Percentiles rank a stretch among this genome's conserved stretches.
Conservation (phyloP, 92 coral and sea anemone species). For the Palythoa caribaeorum region DNA sequence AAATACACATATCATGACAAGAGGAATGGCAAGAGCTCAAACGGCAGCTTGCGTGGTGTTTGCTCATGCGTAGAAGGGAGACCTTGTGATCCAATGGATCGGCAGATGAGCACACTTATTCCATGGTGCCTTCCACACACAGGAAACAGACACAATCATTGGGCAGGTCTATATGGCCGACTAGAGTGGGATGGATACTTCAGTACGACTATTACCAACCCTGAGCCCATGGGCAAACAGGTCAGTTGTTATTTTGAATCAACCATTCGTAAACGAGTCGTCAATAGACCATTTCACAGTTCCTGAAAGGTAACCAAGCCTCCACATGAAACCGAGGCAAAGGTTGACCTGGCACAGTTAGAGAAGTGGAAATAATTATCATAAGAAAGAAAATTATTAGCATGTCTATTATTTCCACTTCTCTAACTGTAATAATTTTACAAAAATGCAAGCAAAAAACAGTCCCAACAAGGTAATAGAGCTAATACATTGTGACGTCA, state of each 20-base stretch:
- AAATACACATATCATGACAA: constrained; percentile 90
- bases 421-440: too few relatives aligned
- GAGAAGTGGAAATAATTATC: too few relatives aligned
- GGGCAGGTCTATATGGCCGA: constrained; percentile 99
- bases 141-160: constrained; percentile 96
- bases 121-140: constrained; percentile 99
- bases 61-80: constrained; percentile 97
- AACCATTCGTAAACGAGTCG: too few relatives aligned
- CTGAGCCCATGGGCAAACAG: constrained; percentile 99
- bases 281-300: background rate
- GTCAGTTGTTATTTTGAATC: constrained; percentile 37
- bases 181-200: constrained; percentile 99
- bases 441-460: too few relatives aligned
- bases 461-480: too few relatives aligned
- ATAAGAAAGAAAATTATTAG: too few relatives aligned
- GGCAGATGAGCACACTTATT: constrained; percentile 91
- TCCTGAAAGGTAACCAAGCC: too few relatives aligned
- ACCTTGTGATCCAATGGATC: constrained; percentile 96
- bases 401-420: too few relatives aligned
- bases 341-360: too few relatives aligned
- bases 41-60: constrained; percentile 84
- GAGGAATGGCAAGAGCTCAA: constrained; percentile 87
- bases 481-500: too few relatives aligned
- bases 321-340: too few relatives aligned
- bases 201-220: constrained; percentile 98